These are phyloP conservation scores for Hippasteria phrygiana DNA, from an alignment of 53 echinoderm and acorn worm species.

Conservation along the genomic window DNA sequence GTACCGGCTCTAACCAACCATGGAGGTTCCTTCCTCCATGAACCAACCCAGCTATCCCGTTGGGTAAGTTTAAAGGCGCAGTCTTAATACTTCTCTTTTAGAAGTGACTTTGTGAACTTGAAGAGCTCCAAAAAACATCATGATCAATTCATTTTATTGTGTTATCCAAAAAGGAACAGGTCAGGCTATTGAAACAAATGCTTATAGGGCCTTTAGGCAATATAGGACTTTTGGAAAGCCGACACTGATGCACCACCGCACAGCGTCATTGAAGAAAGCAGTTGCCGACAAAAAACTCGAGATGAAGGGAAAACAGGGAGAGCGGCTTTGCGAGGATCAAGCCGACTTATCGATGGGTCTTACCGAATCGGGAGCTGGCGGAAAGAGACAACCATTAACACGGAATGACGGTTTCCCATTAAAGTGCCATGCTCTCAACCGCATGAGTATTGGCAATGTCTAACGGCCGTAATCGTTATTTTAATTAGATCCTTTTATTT, in stretches of 20 bases:
- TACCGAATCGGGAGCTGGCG: background rate
- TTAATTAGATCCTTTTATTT: no score
- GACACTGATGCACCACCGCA: background rate
- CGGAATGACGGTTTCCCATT: background rate
- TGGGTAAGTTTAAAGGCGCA: no score
- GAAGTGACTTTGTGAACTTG: background rate
- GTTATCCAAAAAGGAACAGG: no score
- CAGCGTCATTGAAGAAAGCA: background rate
- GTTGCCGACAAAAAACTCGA: background rate
- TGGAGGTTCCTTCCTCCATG: no score
- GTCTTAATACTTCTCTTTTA: background rate
- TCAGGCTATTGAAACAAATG: no score
- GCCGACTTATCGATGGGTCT: background rate
- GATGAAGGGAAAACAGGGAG: constrained; percentile 8
- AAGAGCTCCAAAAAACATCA: background rate
- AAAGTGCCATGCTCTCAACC: no score
- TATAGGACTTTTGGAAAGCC: no score
- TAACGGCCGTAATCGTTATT: no score
- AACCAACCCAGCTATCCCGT: no score
- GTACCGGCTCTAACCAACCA: background rate
- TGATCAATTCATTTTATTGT: no score
- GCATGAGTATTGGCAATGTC: no score
- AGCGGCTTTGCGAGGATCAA: background rate
- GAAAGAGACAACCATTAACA: background rate
- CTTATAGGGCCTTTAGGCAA: no score